Base-by-base conservation (phyloP, 2,113 vertebrate species). In the Coptodon rendalli region DNA sequence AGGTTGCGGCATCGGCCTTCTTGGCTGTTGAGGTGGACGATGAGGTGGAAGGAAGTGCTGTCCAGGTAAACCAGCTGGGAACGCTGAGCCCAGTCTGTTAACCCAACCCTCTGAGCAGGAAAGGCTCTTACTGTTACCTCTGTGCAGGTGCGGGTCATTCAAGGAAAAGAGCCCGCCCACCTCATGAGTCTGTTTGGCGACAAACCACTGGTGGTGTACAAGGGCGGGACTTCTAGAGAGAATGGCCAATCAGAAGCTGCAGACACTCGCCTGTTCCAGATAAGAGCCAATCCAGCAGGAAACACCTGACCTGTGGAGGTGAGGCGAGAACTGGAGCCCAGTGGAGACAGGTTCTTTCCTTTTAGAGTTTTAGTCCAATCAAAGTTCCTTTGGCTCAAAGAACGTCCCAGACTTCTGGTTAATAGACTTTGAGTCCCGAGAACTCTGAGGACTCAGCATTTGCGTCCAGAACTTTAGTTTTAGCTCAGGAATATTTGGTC, bases 151-250 rank as follows among this genome's bases (percentile, higher is more conserved):
- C 96, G 96, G 6, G 98, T 98, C 3, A 92, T 97, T 86, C 97
- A 99, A 93, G 98, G 98, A 13, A 98, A 98, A 80, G 98, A 99
- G 76, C 97, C 98, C 0, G 92, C 96, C 61, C 98, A 99, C 54
- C 96, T 99, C 86, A 97, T 98, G 95, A 98, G 97, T 82, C 91
- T 99, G 90, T 99, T 99, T 71, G 96, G 95, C 1, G 96, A 96
- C 7, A 95, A 97, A 87, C 97, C 97, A 31, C 92, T 99, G 97
- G 95, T 99, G 61, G 87, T 99, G 80, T 96, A 98, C 91, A 97
- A 97, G 93, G 98, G 98, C 0, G 98, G 98, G 38, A 98, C 98
- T 7, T 99, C 97, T 14, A 95, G 97, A 29, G 96, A 96, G 3
- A 96, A 96, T 0, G 97, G 97, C 1, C 97, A 98, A 93, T 95